A percentile compares a stretch with the other conserved stretches of the same genome.
Conservation (phyloP, 2,113 vertebrate species). For the Sterna hirundo region DNA sequence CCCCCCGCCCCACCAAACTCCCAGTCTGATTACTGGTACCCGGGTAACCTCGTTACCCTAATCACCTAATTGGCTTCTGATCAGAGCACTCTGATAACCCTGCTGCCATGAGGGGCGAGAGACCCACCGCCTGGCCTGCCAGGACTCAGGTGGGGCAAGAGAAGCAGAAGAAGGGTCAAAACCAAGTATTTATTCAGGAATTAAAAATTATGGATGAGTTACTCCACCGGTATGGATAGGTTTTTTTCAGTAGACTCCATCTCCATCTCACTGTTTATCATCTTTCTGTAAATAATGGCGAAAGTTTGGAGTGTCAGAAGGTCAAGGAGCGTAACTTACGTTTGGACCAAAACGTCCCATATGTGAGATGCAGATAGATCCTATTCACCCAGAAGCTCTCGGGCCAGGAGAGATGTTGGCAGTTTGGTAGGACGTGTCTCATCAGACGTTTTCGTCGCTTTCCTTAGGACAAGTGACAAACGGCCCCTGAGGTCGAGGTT, state of each 20-base stretch:
- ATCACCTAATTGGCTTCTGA: not conserved
- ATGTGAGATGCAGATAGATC: not conserved
- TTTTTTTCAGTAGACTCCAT: not conserved
- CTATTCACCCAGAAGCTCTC: not conserved
- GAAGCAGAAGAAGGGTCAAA: not conserved
- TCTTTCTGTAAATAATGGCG: not conserved
- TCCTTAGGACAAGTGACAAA: not conserved
- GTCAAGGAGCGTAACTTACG: fast-evolving
- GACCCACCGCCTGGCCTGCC: not conserved
- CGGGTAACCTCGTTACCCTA: not conserved
- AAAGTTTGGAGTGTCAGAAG: not conserved
- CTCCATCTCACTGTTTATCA: not conserved
- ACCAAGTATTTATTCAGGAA: not conserved
- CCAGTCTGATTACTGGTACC: not conserved
- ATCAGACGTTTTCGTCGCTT: fast-evolving
- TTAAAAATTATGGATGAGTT: not conserved
- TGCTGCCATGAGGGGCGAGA: not conserved
- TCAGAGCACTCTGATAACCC: not conserved
- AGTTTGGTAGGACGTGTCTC: fast-evolving
- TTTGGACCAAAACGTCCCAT: not conserved
- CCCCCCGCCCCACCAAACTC: not conserved
- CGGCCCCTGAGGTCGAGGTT: not conserved
- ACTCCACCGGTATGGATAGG: fast-evolving
- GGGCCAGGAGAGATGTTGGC: not conserved
- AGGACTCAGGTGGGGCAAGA: not conserved